Evolutionary conservation across 2,113 vertebrate species (phyloP).

Genomic region (Gavia stellata): DNA sequence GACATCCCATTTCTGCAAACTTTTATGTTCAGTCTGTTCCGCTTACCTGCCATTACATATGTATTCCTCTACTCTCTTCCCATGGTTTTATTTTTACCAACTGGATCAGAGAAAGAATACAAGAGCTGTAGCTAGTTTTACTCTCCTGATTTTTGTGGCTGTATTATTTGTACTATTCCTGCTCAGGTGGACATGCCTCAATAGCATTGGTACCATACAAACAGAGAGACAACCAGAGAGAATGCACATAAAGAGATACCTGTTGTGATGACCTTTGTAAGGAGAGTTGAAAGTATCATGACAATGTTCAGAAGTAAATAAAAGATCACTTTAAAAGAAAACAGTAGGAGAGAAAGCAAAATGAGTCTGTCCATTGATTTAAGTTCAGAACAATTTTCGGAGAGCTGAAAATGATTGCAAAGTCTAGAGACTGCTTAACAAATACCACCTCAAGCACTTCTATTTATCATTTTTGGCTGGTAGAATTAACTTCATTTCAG

Average conservation of each 20-base stretch:
- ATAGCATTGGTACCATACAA: neutral
- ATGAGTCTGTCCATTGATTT: neutral
- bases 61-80: neutral
- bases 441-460: constrained; percentile 34
- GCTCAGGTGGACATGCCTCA: neutral
- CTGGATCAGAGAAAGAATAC: neutral
- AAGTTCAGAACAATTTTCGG: neutral
- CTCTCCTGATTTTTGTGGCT: neutral
- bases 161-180: neutral
- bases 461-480: constrained; percentile 47
- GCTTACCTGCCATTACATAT: neutral
- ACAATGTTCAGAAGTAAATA: neutral
- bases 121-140: neutral
- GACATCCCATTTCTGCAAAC: neutral
- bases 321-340: neutral
- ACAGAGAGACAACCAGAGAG: neutral
- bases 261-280: neutral
- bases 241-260: neutral
- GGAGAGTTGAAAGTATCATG: neutral
- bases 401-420: neutral
- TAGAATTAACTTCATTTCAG: constrained; percentile 47
- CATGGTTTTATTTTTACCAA: neutral
- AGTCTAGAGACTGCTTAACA: constrained; percentile 33
- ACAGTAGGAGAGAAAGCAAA: neutral
- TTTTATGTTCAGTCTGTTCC: neutral